A percentile compares a stretch with the other conserved stretches of the same genome.
Conservation (phyloP, 2,888 invertebrate genomes). For the Nasonovia ribisnigri region DNA sequence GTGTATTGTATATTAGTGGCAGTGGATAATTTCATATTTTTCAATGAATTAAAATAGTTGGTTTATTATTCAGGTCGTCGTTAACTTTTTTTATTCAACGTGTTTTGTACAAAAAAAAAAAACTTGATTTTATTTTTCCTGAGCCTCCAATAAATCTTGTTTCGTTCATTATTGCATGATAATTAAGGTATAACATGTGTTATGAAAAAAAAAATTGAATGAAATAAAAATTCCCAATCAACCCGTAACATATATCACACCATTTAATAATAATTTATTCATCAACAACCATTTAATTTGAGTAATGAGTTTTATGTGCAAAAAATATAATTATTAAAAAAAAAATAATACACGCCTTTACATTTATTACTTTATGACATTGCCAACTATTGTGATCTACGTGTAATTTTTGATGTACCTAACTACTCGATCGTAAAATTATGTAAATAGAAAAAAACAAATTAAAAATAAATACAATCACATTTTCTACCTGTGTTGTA, state of each 20-base stretch:
- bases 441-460: not conserved
- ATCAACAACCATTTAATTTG: not conserved
- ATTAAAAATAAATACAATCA: not conserved
- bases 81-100: not conserved
- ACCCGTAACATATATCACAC: not conserved
- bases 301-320: not conserved
- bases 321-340: not conserved
- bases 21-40: not conserved
- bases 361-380: not conserved
- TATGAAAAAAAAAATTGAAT: not conserved
- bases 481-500: not conserved
- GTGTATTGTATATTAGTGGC: not conserved
- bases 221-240: not conserved
- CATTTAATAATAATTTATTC: conserved; percentile 37
- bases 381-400: not conserved
- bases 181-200: not conserved
- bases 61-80: not conserved
- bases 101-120: not conserved
- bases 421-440: not conserved
- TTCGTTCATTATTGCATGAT: not conserved
- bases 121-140: not conserved
- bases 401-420: not conserved
- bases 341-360: not conserved
- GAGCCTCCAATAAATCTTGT: not conserved
- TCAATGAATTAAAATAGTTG: not conserved